These are phyloP conservation scores for Malacoctenus gilli DNA, from an alignment of 2,797 vertebrate species.

Conservation along the genomic window DNA sequence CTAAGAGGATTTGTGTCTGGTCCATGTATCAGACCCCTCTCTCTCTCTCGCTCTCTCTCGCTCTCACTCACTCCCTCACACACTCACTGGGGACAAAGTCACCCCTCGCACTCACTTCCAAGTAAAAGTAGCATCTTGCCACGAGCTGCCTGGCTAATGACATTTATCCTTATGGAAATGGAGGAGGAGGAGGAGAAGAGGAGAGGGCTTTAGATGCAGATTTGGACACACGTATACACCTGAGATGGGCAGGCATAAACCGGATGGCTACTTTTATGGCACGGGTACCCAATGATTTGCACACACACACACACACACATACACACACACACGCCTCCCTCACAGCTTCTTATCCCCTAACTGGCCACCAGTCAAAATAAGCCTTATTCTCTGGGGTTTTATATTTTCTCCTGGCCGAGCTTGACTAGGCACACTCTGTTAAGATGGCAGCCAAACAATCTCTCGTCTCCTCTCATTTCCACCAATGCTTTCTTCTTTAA, in stretches of 20 bases:
- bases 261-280: constrained; percentile 60
- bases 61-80: constrained; percentile 50
- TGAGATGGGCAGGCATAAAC: constrained; percentile 65
- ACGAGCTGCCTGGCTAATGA: constrained; percentile 72
- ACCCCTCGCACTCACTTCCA: constrained; percentile 57
- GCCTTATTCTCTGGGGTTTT: constrained; percentile 73
- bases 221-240: constrained; percentile 70
- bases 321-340: constrained; percentile 48
- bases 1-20: constrained; percentile 85
- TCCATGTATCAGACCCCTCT: constrained; percentile 75
- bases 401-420: constrained; percentile 69
- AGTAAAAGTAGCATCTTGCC: constrained; percentile 60
- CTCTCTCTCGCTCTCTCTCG: constrained; percentile 28
- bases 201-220: constrained; percentile 70
- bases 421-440: constrained; percentile 68
- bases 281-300: constrained; percentile 48
- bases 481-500: constrained; percentile 74
- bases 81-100: constrained; percentile 74
- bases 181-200: constrained; percentile 54
- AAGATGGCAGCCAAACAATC: constrained; percentile 76
- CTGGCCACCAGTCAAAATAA: constrained; percentile 81
- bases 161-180: constrained; percentile 75
- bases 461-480: constrained; percentile 68
- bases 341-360: constrained; percentile 70
- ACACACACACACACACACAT: constrained; percentile 31